Evolutionary conservation across 2,888 invertebrate species (phyloP).

Genomic region (Drosophila infuscata): DNA sequence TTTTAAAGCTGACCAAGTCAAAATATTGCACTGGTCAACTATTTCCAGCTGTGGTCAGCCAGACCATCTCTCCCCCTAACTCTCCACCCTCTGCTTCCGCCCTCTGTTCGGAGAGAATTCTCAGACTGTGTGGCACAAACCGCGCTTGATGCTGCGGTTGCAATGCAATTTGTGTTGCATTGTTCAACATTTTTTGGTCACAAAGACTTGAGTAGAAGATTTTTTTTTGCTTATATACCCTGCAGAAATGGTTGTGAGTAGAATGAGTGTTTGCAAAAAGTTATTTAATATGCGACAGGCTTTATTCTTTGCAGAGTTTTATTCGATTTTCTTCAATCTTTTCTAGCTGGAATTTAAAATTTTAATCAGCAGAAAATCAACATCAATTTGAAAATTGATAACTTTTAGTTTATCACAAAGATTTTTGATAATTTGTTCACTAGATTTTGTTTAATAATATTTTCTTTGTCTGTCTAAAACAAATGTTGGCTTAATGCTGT

Average conservation of each 20-base stretch:
- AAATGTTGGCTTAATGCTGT: conserved; percentile 78
- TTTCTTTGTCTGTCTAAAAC: conserved; percentile 60
- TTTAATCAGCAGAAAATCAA: neutral
- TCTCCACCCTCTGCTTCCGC: neutral
- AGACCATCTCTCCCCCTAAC: conserved; percentile 6
- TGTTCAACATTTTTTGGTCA: conserved; percentile 56
- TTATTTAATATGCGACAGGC: neutral
- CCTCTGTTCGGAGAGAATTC: neutral
- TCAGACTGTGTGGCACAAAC: conserved; percentile 39
- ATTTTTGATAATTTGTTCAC: neutral
- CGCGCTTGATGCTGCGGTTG: conserved; percentile 70
- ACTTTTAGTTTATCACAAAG: neutral
- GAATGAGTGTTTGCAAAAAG: neutral
- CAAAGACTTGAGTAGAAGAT: conserved; percentile 40
- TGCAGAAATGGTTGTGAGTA: neutral
- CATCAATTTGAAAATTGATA: neutral
- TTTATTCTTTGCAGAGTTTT: neutral
- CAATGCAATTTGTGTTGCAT: conserved; percentile 75
- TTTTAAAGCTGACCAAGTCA: conserved; percentile 70
- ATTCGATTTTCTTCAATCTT: accelerated
- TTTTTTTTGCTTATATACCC: conserved; percentile 9
- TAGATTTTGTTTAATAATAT: conserved; percentile 3
- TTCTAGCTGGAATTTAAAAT: neutral
- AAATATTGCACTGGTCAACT: conserved; percentile 77
- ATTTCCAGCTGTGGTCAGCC: conserved; percentile 63